Base-by-base conservation (phyloP, 2,888 invertebrate genomes). In the Macropis europaea region DNA sequence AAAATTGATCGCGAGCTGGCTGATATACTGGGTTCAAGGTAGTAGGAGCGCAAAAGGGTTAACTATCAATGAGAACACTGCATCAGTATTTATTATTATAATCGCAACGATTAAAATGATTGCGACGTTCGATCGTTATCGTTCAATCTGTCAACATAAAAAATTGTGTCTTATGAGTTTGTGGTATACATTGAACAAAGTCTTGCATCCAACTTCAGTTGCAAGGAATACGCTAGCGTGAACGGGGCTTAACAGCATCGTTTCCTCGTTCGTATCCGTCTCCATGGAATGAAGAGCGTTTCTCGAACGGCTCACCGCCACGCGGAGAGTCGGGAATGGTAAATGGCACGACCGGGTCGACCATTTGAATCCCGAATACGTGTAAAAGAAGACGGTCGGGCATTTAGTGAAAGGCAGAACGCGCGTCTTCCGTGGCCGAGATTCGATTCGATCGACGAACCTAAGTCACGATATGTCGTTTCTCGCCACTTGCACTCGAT, bases 321-420 rank as follows among this genome's bases (percentile, higher is more conserved):
- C 34, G 34, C 68, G 24, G 19, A 28, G 59, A 57, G 26, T 40
- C 32, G 53, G 19, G 66, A 63, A 67, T 66, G 79, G 76, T 82
- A 82, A 84, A 82, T 79, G 77, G 76, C 82, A 83, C 76, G 77
- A 79, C 71, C 61, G 73, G 70, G 61, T 67, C 76, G 74, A 60
- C 59, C 75, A 48, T 68, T 63, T 75, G 77, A 72, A 84, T 79
- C 79, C 76, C 77, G 79, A 84, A 84, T 83, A 80, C 81, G 77
- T 73, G 73, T 72, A 74, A 77, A 77, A 83, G 82, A 79, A 74
- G 81, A 72, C 32, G 54, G 78, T 64, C 79, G 82, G 72, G 77
- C 75, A 76, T 84, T 84, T 78, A 82, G 84, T 84, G 84, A 84
- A 84, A 84, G 84, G 84, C 83, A 79, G 66, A 59, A 47, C 59